Evolutionary conservation across 2,113 vertebrate species (phyloP), one percentile per base, ranked within the genome.

Genomic region (Labeo catla): DNA sequence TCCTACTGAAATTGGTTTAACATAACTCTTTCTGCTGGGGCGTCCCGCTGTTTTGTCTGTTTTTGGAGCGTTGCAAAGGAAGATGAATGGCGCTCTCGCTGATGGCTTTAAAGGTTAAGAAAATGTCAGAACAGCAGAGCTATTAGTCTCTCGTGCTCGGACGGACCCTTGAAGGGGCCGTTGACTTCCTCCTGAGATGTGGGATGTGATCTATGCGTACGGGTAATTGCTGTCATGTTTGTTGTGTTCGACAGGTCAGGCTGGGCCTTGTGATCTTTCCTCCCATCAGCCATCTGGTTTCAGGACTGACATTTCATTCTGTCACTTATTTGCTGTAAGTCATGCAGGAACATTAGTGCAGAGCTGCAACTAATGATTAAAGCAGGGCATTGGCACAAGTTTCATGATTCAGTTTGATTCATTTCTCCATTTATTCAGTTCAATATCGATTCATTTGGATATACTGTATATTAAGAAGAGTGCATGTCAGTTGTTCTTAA

Each of bases 181-280:
- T 15, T 66, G 74, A 65, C 80, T 50, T 86, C 66, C 57, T 72
- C 65, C 52, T 50, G 63, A 79, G 81, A 74, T 74, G 54, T 3
- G n/a, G 72, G 68, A 23, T 52, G 68, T 79, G 50, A 72, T 36
- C 54, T 72, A 52, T 84, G 57, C n/a, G 36, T 78, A 39, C 16
- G 12, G 45, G 57, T 86, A 86, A 86, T 88, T 86, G 77, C 77
- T 79, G 74, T 50, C 77, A 8, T 88, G 83, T 85, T 87, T 85
- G 52, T 59, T 50, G 36, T 19, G 66, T 83, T 34, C n/a, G 34
- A 57, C 16, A 72, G 66, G 84, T 86, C 49, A 50, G 23, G 15
- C 63, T 19, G 57, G 45, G 70, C 15, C 79, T 19, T 45, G 49
- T 70, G 65, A 63, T 49, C 83, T 70, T 13, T 28, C 36, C 23